Conservation (phyloP, 2,888 invertebrate genomes). For the Phalera bucephala region DNA sequence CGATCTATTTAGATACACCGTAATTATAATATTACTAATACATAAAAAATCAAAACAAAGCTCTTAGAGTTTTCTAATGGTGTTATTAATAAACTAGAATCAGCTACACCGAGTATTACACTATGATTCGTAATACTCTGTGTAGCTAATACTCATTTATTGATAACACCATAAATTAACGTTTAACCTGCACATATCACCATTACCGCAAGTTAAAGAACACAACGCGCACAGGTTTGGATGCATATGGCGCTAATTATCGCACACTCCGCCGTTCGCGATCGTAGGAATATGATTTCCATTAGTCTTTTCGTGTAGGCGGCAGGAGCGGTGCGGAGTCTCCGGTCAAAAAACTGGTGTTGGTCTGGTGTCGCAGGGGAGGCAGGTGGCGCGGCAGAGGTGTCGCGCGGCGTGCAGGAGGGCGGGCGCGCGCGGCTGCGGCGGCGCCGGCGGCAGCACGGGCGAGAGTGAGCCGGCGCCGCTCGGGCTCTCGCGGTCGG, state of each 20-base stretch:
- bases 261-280: constrained; percentile 64
- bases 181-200: no score
- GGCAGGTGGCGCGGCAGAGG: constrained; percentile 65
- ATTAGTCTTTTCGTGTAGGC: constrained; percentile 68
- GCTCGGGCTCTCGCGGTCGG: constrained; percentile 57
- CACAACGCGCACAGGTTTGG: no score
- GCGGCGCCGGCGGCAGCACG: constrained; percentile 62
- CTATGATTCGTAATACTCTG: no score
- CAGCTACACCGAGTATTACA: no score
- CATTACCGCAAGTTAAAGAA: no score
- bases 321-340: constrained; percentile 56
- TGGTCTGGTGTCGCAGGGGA: constrained; percentile 56
- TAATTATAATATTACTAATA: constrained; percentile 38
- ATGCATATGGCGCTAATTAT: constrained; percentile 32
- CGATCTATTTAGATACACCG: constrained; percentile 31
- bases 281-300: constrained; percentile 64
- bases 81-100: no score
- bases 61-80: constrained; percentile 66
- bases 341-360: constrained; percentile 64
- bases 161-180: no score
- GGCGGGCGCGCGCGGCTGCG: constrained; percentile 57
- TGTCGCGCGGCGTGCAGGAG: constrained; percentile 63
- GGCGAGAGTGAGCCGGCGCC: constrained; percentile 66
- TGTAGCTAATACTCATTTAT: no score
- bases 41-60: constrained; percentile 65